These are phyloP conservation scores for Harpalus rufipes DNA, from an alignment of 2,888 invertebrate species.

Conservation along the genomic window DNA sequence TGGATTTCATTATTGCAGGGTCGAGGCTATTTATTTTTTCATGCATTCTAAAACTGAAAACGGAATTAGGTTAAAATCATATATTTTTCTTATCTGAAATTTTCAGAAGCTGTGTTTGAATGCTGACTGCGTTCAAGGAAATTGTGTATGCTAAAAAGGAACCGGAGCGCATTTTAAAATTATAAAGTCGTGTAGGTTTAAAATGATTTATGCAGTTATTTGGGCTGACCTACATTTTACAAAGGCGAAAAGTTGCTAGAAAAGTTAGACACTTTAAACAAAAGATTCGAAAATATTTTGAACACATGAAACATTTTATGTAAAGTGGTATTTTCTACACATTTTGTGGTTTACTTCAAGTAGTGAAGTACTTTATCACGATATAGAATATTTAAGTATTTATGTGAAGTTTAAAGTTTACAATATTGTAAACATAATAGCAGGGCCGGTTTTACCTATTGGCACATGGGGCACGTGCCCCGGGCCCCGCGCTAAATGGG, in stretches of 20 bases:
- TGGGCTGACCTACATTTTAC: constrained; percentile 20
- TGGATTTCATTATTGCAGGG: neutral
- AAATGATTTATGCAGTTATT: constrained; percentile 34
- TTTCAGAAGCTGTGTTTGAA: constrained; percentile 44
- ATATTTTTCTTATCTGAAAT: constrained; percentile 37
- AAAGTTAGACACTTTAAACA: constrained; percentile 6
- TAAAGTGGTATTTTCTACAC: no score
- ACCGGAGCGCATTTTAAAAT: constrained; percentile 22
- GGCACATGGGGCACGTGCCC: no score
- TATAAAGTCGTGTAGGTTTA: constrained; percentile 23
- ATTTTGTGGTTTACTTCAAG: no score
- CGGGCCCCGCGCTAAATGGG: no score
- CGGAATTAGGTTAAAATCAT: constrained; percentile 12
- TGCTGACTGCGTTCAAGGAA: constrained; percentile 41
- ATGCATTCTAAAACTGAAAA: neutral
- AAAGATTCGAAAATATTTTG: neutral
- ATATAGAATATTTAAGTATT: no score
- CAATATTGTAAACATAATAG: no score
- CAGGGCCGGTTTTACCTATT: no score
- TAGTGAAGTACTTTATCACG: no score
- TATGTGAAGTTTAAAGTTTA: no score
- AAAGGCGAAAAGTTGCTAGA: constrained; percentile 1
- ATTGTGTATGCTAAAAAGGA: constrained; percentile 37
- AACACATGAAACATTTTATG: neutral
- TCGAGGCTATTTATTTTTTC: neutral